Evolutionary conservation across 92 coral and sea anemone species (phyloP).

Genomic region (Parazoanthus swiftii): DNA sequence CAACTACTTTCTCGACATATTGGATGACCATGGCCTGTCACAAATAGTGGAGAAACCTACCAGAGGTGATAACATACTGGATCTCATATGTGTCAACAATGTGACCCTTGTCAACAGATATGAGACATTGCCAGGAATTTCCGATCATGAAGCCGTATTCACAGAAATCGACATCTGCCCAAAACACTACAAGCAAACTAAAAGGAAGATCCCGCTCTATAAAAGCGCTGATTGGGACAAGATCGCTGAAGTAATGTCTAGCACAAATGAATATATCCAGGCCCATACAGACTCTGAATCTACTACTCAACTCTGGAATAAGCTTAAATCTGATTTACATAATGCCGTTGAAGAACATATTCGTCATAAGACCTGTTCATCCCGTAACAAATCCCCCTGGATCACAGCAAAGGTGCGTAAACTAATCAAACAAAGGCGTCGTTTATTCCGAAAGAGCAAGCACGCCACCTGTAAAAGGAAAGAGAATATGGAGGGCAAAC

Average conservation of each 20-base stretch:
- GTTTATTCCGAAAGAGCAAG: too few species aligned
- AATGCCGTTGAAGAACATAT: background rate
- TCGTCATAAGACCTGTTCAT: constrained; percentile 42
- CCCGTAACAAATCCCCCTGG: constrained; percentile 49
- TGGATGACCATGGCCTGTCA: constrained; percentile 49
- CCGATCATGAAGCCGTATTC: constrained; percentile 48
- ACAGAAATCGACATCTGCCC: constrained; percentile 39
- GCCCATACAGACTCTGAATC: constrained; percentile 36
- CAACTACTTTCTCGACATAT: constrained; percentile 36
- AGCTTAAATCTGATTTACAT: too few species aligned
- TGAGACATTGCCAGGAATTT: constrained; percentile 45
- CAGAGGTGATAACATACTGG: constrained; percentile 43
- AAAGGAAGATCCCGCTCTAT: constrained; percentile 27
- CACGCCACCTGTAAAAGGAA: too few species aligned
- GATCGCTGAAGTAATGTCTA: constrained; percentile 25
- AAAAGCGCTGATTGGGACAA: constrained; percentile 36
- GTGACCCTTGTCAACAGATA: constrained; percentile 25
- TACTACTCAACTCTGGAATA: background rate
- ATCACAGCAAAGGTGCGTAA: constrained; percentile 46
- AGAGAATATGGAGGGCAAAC: constrained; percentile 39
- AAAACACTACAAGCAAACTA: constrained; percentile 16
- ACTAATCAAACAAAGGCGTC: constrained; percentile 24
- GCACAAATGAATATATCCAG: constrained; percentile 35
- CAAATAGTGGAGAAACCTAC: constrained; percentile 59
- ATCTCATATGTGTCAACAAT: constrained; percentile 40